Conservation (phyloP, 2,113 vertebrate species). For the Sula dactylatra region DNA sequence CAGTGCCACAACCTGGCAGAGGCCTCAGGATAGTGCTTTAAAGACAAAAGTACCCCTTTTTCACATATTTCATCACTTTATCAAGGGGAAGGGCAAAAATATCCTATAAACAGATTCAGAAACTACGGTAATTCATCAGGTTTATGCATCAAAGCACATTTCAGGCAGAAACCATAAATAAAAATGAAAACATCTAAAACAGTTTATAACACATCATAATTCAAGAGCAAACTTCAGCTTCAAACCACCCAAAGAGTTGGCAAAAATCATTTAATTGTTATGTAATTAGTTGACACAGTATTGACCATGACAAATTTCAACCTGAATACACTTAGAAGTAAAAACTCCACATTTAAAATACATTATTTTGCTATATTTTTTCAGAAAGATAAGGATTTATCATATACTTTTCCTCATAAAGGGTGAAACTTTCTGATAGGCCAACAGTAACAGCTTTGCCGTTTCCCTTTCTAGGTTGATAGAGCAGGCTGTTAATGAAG, state of each 20-base stretch:
- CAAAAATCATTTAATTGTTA: not conserved
- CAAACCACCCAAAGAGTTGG: not conserved
- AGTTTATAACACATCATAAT: not conserved
- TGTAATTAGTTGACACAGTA: not conserved
- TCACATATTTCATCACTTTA: not conserved
- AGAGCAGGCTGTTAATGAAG: not conserved
- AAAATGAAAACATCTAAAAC: not conserved
- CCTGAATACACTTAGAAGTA: not conserved
- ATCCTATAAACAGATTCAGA: not conserved
- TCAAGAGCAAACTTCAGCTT: not conserved
- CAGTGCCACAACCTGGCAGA: not conserved
- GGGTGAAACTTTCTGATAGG: not conserved
- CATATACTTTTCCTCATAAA: not conserved
- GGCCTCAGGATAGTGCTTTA: not conserved
- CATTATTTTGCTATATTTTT: not conserved
- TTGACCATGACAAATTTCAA: not conserved
- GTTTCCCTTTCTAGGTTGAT: not conserved
- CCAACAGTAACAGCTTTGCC: not conserved
- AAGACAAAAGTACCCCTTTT: not conserved
- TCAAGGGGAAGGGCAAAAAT: not conserved
- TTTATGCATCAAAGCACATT: not conserved
- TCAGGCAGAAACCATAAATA: not conserved
- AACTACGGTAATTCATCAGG: not conserved
- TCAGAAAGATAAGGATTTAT: not conserved
- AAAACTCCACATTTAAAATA: not conserved